Evolutionary conservation across 2,797 vertebrate genomes (phyloP), one percentile per base, ranked within the genome.

Genomic region (Schizopygopsis pylzovi): DNA sequence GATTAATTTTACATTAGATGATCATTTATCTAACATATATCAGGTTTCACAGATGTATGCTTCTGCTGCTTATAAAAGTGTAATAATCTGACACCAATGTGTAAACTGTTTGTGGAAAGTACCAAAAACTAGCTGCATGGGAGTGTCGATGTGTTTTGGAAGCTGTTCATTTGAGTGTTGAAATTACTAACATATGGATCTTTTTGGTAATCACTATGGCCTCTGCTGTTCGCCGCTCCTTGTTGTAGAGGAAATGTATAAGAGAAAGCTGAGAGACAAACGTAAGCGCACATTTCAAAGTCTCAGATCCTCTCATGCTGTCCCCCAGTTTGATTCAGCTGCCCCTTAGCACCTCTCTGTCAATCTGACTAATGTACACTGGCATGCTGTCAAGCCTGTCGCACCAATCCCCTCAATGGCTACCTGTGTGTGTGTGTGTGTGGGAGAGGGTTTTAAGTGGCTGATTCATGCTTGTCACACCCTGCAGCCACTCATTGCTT

Each of bases 231-330:
- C 92, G 91, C 92, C 87, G 89, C 91, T 88, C 90, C 92, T 95
- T 94, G 92, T 90, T 94, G 88, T 95, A 97, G 96, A 97, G 94
- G 96, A 97, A 94, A 94, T 95, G 91, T 97, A 95, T 95, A 97
- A 94, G 95, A 96, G 95, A 94, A 97, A 96, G 91, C 96, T 98
- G 93, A 97, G 97, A 94, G 96, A 96, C 92, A 97, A 97, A 97
- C 94, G 97, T 97, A 97, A 98, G 97, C 93, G 92, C 81, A 88
- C 61, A 90, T 92, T 93, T 87, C 61, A 82, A 72, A 15, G 70
- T 77, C 45, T 76, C 33, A 71, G 82, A 87, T 47, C 37, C 63
- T 80, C 37, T 37, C 68, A 39, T 79, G 45, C 82, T 79, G 47
- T 65, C 49, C 28, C 78, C 75, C 81, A 73, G 59, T 13, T 85